Conservation (phyloP, 2,113 vertebrate genomes). For the Nannobrachium achirus region DNA sequence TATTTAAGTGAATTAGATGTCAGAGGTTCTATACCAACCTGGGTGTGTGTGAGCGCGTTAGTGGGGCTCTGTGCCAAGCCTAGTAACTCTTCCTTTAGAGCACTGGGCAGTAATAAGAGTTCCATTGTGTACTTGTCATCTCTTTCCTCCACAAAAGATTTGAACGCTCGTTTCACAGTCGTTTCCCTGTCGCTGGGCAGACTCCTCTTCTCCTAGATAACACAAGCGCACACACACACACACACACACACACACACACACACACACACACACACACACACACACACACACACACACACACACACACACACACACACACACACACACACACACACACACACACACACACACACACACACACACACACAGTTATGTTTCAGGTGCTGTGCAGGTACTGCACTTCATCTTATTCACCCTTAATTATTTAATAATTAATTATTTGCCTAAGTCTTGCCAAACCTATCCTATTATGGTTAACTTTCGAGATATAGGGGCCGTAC, state of each 20-base stretch:
- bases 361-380: too few species aligned
- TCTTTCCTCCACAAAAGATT: conserved; percentile 89
- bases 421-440: too few species aligned
- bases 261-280: too few species aligned
- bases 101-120: conserved; percentile 91
- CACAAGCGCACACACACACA: not conserved
- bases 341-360: too few species aligned
- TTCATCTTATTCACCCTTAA: too few species aligned
- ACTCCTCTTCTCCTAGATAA: conserved; percentile 80
- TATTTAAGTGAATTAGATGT: conserved; percentile 4
- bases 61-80: conserved; percentile 80
- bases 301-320: conserved; percentile 5
- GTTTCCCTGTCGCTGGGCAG: conserved; percentile 84
- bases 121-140: conserved; percentile 96
- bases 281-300: too few species aligned
- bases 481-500: too few species aligned
- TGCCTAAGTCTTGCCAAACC: too few species aligned
- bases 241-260: too few species aligned
- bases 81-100: conserved; percentile 91
- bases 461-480: too few species aligned
- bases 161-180: conserved; percentile 88
- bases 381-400: too few species aligned
- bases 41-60: conserved; percentile 39
- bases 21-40: conserved; percentile 44
- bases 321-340: too few species aligned